phyloP scores from a whole-genome alignment of 2,888 invertebrate species.

The Dicycla oo region DNA sequence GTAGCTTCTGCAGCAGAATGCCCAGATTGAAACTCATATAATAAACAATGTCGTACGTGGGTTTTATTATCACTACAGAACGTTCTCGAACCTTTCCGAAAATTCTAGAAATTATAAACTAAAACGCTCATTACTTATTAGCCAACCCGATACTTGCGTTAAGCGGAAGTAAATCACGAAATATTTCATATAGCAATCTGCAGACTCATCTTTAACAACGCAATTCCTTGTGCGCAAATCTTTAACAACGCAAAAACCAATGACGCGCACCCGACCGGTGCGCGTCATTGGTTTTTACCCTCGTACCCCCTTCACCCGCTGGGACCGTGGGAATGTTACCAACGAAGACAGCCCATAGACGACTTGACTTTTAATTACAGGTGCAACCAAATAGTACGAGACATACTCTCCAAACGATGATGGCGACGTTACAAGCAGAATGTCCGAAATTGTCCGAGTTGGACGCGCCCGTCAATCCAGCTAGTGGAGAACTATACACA shows the following conservation, averaged over 20 bases:
- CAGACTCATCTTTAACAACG: neutral
- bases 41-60: too few species aligned
- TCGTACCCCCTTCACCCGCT: neutral
- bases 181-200: neutral
- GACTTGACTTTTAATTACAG: constrained; percentile 63
- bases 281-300: neutral
- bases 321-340: neutral
- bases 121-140: too few species aligned
- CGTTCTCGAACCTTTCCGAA: too few species aligned
- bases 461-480: constrained; percentile 82
- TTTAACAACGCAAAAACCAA: neutral
- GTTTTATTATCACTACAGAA: too few species aligned
- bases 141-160: too few species aligned
- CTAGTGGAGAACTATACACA: constrained; percentile 92
- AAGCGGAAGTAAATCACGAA: neutral
- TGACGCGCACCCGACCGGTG: neutral
- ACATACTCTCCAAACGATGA: constrained; percentile 90
- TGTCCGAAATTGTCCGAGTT: constrained; percentile 89
- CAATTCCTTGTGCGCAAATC: neutral
- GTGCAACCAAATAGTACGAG: constrained; percentile 85
- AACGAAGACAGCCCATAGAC: too few species aligned
- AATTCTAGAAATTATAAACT: too few species aligned
- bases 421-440: constrained; percentile 91
- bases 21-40: too few species aligned
- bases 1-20: too few species aligned